Evolutionary conservation across 1,140 invertebrate species (phyloP).

Genomic region (Conus betulinus): DNA sequence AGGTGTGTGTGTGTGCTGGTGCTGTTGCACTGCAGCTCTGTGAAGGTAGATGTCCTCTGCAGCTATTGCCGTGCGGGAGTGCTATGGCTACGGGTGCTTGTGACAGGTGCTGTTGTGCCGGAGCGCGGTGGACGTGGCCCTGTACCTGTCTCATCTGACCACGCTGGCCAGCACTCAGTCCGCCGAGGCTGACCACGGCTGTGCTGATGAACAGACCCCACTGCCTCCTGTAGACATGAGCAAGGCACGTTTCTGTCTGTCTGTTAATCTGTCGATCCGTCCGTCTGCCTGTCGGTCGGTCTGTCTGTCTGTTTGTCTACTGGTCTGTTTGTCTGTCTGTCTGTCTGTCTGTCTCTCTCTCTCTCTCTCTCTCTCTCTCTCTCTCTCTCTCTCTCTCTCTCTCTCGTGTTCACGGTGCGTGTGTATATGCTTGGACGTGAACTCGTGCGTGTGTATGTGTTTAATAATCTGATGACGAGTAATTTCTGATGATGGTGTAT

Average conservation of each 20-base stretch:
- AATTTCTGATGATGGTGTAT: no score
- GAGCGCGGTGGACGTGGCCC: not conserved
- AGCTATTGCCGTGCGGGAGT: no score
- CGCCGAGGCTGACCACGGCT: not conserved
- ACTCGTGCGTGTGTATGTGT: not conserved
- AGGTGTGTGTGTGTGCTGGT: no score
- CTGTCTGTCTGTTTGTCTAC: not conserved
- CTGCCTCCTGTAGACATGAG: not conserved
- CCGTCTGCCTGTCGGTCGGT: not conserved
- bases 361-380: not conserved
- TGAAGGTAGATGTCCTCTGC: no score
- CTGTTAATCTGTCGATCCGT: not conserved
- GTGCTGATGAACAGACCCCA: not conserved
- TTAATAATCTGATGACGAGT: no score
- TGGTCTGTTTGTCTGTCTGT: not conserved
- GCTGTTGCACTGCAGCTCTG: no score
- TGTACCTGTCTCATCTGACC: not conserved
- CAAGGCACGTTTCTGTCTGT: not conserved
- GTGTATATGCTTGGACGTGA: not conserved
- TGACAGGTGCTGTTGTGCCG: constrained; percentile 23
- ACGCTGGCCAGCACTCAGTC: not conserved
- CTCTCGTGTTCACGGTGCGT: not conserved
- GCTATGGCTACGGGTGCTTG: no score
- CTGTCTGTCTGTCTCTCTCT: not conserved
- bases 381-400: not conserved